These are phyloP conservation scores for Entomobrya proxima DNA, from an alignment of 2,888 invertebrate genomes.

Conservation along the genomic window DNA sequence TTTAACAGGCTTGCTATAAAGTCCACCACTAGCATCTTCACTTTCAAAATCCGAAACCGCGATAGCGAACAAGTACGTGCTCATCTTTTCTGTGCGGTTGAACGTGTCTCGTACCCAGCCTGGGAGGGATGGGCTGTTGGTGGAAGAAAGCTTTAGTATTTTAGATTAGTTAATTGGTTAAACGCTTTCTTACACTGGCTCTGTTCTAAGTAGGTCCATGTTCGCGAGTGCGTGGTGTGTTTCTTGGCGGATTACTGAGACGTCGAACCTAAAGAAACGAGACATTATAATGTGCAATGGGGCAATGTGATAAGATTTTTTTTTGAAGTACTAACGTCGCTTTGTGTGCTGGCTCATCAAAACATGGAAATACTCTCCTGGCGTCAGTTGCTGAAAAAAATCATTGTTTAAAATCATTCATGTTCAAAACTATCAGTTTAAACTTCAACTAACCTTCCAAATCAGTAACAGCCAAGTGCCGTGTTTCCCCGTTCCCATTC, in stretches of 20 bases:
- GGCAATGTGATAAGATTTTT: not conserved
- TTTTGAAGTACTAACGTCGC: slow-evolving; percentile 44
- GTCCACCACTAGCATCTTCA: slow-evolving; percentile 1
- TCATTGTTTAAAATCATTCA: no score
- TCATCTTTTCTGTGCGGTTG: slow-evolving; percentile 56
- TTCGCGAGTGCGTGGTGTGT: slow-evolving; percentile 63
- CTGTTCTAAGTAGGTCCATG: slow-evolving; percentile 53
- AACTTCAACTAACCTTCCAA: no score
- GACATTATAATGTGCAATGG: no score
- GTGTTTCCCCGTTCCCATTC: slow-evolving; percentile 15
- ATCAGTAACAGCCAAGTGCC: slow-evolving; percentile 68
- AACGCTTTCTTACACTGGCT: not conserved
- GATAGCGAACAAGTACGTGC: slow-evolving; percentile 70
- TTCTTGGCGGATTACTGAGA: slow-evolving; percentile 57
- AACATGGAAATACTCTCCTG: slow-evolving; percentile 65
- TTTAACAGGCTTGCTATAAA: slow-evolving; percentile 58
- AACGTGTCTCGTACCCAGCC: slow-evolving; percentile 70
- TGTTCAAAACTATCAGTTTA: no score
- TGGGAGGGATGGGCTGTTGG: slow-evolving; percentile 30
- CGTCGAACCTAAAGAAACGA: slow-evolving; percentile 49
- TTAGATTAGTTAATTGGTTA: not conserved
- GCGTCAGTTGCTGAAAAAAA: slow-evolving; percentile 71
- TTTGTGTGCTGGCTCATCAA: slow-evolving; percentile 72
- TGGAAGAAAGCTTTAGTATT: not conserved
- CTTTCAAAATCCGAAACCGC: slow-evolving; percentile 69